Percentiles rank a stretch among this genome's conserved stretches.
Evolutionary conservation across 2,113 vertebrate genomes (phyloP).

Genomic region (Callionymus lyra): DNA sequence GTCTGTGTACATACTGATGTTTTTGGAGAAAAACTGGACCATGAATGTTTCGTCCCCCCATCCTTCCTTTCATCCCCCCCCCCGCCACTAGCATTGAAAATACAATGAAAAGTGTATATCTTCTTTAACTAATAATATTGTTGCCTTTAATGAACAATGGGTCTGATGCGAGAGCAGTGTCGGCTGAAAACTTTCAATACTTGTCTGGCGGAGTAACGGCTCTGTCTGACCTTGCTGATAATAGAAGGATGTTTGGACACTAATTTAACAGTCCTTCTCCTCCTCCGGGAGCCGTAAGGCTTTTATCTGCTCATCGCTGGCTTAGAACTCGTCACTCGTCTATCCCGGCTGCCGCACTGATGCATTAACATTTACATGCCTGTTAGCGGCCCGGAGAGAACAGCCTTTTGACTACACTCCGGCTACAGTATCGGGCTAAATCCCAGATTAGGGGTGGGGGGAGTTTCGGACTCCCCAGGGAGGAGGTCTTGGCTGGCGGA

Average conservation of each 20-base stretch:
- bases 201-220: conserved; percentile 16
- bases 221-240: conserved; percentile 31
- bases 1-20: conserved; percentile 3
- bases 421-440: conserved; percentile 16
- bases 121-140: conserved; percentile 7
- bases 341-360: conserved; percentile 15
- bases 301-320: conserved; percentile 29
- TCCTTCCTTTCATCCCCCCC: conserved; percentile 32
- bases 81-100: too few species aligned
- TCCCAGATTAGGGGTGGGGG: conserved; percentile 29
- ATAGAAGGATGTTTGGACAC: conserved; percentile 34
- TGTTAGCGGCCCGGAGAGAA: conserved; percentile 24
- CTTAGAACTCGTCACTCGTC: conserved; percentile 9
- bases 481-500: conserved; percentile 22
- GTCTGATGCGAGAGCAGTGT: conserved; percentile 7
- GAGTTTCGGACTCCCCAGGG: conserved; percentile 20
- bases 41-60: conserved; percentile 16
- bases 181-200: conserved; percentile 18
- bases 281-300: conserved; percentile 11
- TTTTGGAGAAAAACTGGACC: conserved; percentile 3
- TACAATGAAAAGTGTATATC: conserved; percentile 37
- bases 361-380: conserved; percentile 29
- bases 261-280: conserved; percentile 31
- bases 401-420: conserved; percentile 11
- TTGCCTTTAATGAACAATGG: neutral